Base-by-base conservation (phyloP, 2,888 invertebrate species). In the Teleogryllus oceanicus region DNA sequence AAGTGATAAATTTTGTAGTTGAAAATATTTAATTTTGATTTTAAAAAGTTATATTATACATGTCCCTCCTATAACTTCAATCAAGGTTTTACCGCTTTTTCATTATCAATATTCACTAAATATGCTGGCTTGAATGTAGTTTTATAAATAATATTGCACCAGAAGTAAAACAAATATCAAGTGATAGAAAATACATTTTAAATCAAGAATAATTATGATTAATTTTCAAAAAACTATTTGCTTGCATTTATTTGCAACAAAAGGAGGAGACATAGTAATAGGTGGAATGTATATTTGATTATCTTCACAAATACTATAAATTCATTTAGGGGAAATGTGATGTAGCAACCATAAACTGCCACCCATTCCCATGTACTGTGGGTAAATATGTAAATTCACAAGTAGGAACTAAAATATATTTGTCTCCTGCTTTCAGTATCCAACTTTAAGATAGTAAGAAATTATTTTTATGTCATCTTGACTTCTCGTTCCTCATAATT, bases 1-100 rank as follows among this genome's bases (percentile, higher is more conserved):
- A 62, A 13, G 62, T 79, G 82, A 78, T 74, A 80, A 81, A 82
- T 80, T 82, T 82, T 81, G 83, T 62, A 77, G 79, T 77, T 78
- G 74, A 81, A 79, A 80, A 78, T 79, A 81, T 80, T 79, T 80
- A 81, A 80, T 80, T 62, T 62, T 11, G 62, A 62, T 62, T 62
- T 37, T 62, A 62, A 62, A 62, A 62, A 62, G 62, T 62, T 18
- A 62, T 62, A n/a, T 18, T 62, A 62, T 62, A 62, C n/a, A 62
- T 62, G 62, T 62, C 62, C 62, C 62, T 62, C 62, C 62, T 62
- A 62, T 18, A 62, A 62, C n/a, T 18, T 62, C 16, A 62, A 62
- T 62, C 62, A 62, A 62, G 62, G 62, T 62, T 62, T 62, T 62
- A 62, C 62, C n/a, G 62, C 62, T 62, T n/a, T 37, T 37, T 62